phyloP scores from a whole-genome alignment of 1,140 invertebrate genomes.

The Brachystomella parvula region DNA sequence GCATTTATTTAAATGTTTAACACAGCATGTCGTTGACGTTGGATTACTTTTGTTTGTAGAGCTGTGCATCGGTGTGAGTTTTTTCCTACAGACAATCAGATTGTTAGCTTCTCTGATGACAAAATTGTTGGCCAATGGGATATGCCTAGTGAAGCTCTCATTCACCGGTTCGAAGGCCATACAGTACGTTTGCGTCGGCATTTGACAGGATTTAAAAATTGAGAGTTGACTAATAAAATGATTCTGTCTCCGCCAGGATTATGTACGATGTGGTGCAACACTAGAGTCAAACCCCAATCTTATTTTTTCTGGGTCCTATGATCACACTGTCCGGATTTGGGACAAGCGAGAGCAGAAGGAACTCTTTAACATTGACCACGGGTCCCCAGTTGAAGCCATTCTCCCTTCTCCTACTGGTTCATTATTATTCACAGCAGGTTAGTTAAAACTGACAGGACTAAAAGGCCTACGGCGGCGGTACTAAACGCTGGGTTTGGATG shows the following conservation, averaged over 20 bases:
- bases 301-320: slow-evolving; percentile 83
- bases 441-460: not conserved
- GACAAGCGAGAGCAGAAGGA: slow-evolving; percentile 67
- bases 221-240: too few relatives aligned
- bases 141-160: slow-evolving; percentile 69
- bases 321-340: slow-evolving; percentile 81
- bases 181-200: too few relatives aligned
- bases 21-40: not conserved
- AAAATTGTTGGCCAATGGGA: slow-evolving; percentile 84
- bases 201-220: too few relatives aligned
- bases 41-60: slow-evolving; percentile 43
- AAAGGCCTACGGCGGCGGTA: too few relatives aligned
- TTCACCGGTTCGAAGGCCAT: slow-evolving; percentile 60
- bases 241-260: slow-evolving; percentile 52
- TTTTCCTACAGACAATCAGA: slow-evolving; percentile 62
- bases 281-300: slow-evolving; percentile 66
- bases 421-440: slow-evolving; percentile 79
- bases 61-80: slow-evolving; percentile 77
- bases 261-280: slow-evolving; percentile 69
- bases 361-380: slow-evolving; percentile 73
- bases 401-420: slow-evolving; percentile 82
- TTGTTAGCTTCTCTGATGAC: slow-evolving; percentile 90
- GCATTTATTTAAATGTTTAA: slow-evolving; percentile 15
- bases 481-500: too few relatives aligned
- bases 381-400: slow-evolving; percentile 79